Evolutionary conservation across 2,113 vertebrate genomes (phyloP).

Genomic region (Scytalopus superciliaris): DNA sequence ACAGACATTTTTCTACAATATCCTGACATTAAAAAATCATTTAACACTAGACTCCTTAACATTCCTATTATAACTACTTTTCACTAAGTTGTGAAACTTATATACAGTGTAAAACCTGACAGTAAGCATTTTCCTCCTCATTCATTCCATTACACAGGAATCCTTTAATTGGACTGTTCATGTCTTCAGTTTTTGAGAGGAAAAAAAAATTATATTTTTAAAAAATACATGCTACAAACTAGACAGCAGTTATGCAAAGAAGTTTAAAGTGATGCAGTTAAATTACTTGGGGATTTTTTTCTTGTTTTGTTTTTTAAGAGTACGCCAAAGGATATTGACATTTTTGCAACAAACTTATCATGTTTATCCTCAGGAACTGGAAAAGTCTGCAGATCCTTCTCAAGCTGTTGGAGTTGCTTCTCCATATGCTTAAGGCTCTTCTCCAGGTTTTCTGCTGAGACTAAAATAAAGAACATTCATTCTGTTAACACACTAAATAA

Average conservation of each 20-base stretch:
- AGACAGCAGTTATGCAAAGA: conserved; percentile 35
- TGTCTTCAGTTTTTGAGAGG: background rate
- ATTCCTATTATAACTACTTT: background rate
- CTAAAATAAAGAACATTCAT: conserved; percentile 77
- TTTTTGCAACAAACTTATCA: conserved; percentile 94
- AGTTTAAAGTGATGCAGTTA: conserved; percentile 15
- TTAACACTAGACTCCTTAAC: background rate
- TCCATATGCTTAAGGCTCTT: conserved; percentile 97
- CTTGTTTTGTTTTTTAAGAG: background rate
- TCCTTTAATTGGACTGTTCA: background rate
- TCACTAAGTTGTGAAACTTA: background rate
- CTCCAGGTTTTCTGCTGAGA: conserved; percentile 96
- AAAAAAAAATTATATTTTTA: background rate
- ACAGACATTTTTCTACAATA: background rate
- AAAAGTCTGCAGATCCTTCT: conserved; percentile 95
- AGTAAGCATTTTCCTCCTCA: background rate
- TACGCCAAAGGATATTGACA: conserved; percentile 94
- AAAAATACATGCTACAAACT: background rate
- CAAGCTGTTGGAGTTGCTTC: conserved; percentile 93
- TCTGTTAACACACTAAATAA: conserved; percentile 42
- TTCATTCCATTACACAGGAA: background rate
- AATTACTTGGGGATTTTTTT: background rate
- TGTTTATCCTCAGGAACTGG: conserved; percentile 85
- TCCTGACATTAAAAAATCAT: background rate
- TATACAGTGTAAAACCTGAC: background rate